Evolutionary conservation across 2,797 vertebrate genomes (phyloP).

Genomic region (Myripristis jacobus): DNA sequence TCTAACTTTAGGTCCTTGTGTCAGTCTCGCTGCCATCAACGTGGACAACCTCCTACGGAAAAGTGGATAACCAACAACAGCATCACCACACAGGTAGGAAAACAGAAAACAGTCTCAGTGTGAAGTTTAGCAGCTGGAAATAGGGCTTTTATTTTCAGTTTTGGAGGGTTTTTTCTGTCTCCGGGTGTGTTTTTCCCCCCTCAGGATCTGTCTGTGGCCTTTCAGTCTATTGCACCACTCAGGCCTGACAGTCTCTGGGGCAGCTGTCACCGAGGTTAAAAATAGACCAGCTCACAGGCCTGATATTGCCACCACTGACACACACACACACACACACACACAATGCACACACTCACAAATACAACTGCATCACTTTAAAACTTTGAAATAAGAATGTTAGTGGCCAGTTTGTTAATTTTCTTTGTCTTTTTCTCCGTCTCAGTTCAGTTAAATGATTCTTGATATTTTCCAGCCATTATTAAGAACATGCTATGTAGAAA

Average conservation of each 20-base stretch:
- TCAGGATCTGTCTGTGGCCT: neutral
- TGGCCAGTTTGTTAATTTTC: no score
- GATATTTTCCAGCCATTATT: no score
- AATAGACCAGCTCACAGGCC: constrained; percentile 45
- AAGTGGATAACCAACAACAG: neutral
- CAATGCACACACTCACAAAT: constrained; percentile 6
- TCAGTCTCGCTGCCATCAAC: constrained; percentile 9
- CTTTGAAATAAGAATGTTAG: no score
- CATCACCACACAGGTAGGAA: constrained; percentile 50
- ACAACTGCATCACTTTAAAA: neutral
- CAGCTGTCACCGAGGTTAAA: constrained; percentile 68
- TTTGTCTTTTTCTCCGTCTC: no score
- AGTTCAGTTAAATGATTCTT: no score
- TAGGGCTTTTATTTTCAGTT: neutral
- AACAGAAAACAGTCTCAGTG: neutral
- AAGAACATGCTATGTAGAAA: no score
- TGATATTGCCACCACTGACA: neutral
- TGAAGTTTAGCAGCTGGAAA: no score
- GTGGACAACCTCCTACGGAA: neutral
- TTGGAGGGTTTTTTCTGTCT: no score
- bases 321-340: constrained; percentile 38
- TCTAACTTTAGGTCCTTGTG: constrained; percentile 71
- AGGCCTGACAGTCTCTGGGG: constrained; percentile 43
- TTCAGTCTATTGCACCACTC: constrained; percentile 7
- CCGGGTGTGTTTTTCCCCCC: neutral